Evolutionary conservation across 2,797 vertebrate species (phyloP).

Genomic region (Sebastes itinus): DNA sequence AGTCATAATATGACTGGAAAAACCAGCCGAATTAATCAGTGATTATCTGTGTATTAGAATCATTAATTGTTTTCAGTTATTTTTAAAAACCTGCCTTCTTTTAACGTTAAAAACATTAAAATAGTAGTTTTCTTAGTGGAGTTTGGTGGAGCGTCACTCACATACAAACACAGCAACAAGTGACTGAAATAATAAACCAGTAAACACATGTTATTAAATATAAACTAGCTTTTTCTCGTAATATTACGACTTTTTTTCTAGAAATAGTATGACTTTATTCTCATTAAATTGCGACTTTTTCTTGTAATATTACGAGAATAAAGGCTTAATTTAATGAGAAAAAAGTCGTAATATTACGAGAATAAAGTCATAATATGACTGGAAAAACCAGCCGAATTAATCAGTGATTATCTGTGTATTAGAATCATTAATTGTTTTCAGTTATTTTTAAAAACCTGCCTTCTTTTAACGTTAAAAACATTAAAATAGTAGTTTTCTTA

Average conservation of each 20-base stretch:
- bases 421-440: accelerated
- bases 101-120: neutral
- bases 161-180: conserved; percentile 43
- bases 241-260: no score
- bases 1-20: neutral
- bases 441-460: accelerated
- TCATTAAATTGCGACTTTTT: neutral
- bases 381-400: neutral
- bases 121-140: accelerated
- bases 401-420: accelerated
- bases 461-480: accelerated
- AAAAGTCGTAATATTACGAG: no score
- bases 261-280: no score
- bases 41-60: accelerated
- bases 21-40: neutral
- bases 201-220: accelerated
- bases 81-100: accelerated
- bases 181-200: conserved; percentile 2
- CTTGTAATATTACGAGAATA: no score
- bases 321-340: no score
- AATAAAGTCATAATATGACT: no score
- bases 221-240: neutral
- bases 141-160: neutral
- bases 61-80: accelerated
- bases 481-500: accelerated